Percentiles rank a stretch among this genome's conserved stretches.
phyloP scores from a whole-genome alignment of 2,797 vertebrate species.

The Falco naumanni region DNA sequence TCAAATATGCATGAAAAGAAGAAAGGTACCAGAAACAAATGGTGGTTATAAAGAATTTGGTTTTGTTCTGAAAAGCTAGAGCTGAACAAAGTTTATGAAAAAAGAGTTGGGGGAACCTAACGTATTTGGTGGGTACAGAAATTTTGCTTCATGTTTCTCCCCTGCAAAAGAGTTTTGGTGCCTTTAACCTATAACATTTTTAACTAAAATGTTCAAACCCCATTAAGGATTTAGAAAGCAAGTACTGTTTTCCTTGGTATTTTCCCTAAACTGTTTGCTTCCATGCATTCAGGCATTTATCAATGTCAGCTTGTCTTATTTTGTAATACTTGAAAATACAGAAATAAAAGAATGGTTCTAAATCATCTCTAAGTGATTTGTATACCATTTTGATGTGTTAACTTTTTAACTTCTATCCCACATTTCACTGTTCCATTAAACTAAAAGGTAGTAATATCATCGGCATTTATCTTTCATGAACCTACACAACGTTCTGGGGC shows the following conservation, averaged over 20 bases:
- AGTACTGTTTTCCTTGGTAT: background rate
- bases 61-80: background rate
- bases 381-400: rapidly evolving
- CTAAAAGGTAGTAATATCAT: background rate
- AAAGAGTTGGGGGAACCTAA: background rate
- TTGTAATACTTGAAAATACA: background rate
- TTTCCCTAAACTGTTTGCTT: background rate
- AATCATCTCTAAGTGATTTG: background rate
- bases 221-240: background rate
- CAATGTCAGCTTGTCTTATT: background rate
- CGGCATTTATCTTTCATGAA: background rate
- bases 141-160: background rate
- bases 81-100: background rate
- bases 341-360: background rate
- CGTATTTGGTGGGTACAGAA: background rate
- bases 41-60: background rate
- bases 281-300: background rate
- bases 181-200: background rate
- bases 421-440: background rate
- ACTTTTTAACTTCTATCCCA: background rate
- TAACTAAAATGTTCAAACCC: background rate
- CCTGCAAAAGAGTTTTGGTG: background rate
- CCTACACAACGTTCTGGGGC: background rate
- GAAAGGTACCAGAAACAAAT: background rate
- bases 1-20: background rate